A percentile compares a stretch with the other conserved stretches of the same genome.
These are phyloP conservation scores for Timema podura DNA, from an alignment of 2,888 invertebrate genomes.

Conservation along the genomic window DNA sequence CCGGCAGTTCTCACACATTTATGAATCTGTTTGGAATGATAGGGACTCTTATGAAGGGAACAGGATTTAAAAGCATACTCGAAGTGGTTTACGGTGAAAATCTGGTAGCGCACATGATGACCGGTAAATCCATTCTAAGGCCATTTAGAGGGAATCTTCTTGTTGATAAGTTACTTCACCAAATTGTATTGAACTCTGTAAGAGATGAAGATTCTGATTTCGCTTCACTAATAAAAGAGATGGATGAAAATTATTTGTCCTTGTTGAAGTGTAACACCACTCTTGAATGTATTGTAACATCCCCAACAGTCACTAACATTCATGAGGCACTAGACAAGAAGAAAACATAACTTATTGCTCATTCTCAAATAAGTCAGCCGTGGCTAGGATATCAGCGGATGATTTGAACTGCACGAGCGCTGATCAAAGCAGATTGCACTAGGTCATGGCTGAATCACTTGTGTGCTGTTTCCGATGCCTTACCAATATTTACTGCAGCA, in stretches of 20 bases:
- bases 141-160: too few relatives aligned
- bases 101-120: background rate
- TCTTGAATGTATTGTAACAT: constrained; percentile 4
- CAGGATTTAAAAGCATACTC: background rate
- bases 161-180: too few relatives aligned
- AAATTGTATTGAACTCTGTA: too few relatives aligned
- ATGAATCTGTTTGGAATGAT: too few relatives aligned
- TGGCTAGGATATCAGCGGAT: constrained; percentile 3
- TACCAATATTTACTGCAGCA: background rate
- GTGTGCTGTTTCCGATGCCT: background rate
- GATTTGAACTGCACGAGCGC: background rate
- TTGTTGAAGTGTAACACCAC: background rate
- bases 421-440: background rate
- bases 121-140: background rate
- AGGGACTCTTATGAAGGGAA: too few relatives aligned
- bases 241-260: background rate
- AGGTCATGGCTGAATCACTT: background rate
- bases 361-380: background rate
- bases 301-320: background rate
- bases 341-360: background rate
- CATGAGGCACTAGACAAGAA: background rate
- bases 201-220: too few relatives aligned
- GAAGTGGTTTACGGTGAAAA: background rate
- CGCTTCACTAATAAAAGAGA: background rate
- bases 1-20: too few relatives aligned